Conservation (phyloP, 2,888 invertebrate genomes). For the Yponomeuta sedellus region DNA sequence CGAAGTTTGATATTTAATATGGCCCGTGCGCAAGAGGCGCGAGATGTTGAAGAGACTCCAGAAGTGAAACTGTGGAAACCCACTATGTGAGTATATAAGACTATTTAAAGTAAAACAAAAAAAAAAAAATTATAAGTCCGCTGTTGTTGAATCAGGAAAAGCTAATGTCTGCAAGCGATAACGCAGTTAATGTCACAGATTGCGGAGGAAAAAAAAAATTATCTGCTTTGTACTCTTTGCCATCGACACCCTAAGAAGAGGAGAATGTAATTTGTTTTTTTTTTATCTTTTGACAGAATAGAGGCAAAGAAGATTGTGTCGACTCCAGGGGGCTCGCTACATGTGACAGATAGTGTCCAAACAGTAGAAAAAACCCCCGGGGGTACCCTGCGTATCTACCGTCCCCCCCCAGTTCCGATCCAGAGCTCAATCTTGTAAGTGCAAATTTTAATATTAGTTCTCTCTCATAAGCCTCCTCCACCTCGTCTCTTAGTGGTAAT, state of each 20-base stretch:
- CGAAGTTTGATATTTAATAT: not conserved
- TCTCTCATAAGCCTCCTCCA: not conserved
- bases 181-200: too few species aligned
- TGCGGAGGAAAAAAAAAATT: too few species aligned
- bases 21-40: not conserved
- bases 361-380: not conserved
- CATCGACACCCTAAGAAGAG: not conserved
- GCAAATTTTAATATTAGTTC: not conserved
- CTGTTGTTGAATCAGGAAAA: not conserved
- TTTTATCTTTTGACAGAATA: too few species aligned
- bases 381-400: too few species aligned
- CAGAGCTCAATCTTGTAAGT: constrained; percentile 9
- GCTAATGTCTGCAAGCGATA: not conserved
- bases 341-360: not conserved
- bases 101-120: not conserved
- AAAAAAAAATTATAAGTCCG: not conserved
- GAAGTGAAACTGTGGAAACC: not conserved
- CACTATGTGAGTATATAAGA: not conserved
- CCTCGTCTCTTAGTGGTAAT: not conserved
- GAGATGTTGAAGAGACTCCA: not conserved
- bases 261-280: not conserved
- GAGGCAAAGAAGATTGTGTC: not conserved
- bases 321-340: not conserved
- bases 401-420: too few species aligned
- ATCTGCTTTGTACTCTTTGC: not conserved